Evolutionary conservation across 2,888 invertebrate species (phyloP).

Genomic region (Conus canariensis): DNA sequence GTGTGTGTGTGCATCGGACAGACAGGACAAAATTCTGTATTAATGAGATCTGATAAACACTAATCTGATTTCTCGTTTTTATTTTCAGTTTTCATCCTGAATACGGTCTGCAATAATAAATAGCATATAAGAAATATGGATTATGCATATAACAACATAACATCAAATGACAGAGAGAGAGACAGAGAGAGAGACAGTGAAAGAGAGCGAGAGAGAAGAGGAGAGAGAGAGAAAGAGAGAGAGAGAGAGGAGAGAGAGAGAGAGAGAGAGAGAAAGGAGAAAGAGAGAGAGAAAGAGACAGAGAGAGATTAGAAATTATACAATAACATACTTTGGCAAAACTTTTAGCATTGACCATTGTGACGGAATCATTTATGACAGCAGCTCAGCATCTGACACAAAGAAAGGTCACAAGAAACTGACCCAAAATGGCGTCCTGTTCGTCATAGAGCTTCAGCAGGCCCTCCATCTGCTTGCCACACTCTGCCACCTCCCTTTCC

Average conservation of each 20-base stretch:
- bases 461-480: conserved; percentile 75
- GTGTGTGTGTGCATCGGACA: no score
- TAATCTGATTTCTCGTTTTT: no score
- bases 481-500: conserved; percentile 70
- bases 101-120: no score
- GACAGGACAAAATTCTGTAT: no score
- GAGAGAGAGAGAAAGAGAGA: not conserved
- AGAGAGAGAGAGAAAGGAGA: not conserved
- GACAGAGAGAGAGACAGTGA: not conserved
- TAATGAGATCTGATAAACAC: no score
- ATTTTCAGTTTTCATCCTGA: no score
- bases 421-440: conserved; percentile 80
- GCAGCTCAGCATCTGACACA: no score
- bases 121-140: no score
- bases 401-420: conserved; percentile 43
- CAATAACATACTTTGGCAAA: no score
- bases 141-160: no score
- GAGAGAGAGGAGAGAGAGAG: not conserved
- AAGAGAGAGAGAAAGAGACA: not conserved
- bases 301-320: not conserved
- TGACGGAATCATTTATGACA: no score
- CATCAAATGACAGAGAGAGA: not conserved
- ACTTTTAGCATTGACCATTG: no score
- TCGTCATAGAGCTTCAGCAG: conserved; percentile 79
- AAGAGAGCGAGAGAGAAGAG: not conserved